These are phyloP conservation scores for Cuculus canorus DNA, from an alignment of 2,797 vertebrate species.

Conservation along the genomic window DNA sequence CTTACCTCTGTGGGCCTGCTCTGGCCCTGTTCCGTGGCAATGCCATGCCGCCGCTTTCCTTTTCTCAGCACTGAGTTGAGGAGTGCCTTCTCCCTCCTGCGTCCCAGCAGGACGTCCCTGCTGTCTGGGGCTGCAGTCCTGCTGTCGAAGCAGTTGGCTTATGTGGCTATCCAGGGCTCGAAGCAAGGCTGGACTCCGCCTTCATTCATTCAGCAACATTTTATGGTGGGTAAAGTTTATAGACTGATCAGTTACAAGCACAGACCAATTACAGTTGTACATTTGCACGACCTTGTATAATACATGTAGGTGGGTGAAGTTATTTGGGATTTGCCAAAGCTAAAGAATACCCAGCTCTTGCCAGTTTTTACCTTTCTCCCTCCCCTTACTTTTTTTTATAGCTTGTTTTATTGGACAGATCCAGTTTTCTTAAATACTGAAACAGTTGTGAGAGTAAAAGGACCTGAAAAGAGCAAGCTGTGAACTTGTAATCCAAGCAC, in stretches of 20 bases:
- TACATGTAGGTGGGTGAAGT: neutral
- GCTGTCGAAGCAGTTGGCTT: neutral
- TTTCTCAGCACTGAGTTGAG: neutral
- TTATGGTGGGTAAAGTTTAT: neutral
- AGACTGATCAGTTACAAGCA: neutral
- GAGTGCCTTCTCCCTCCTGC: neutral
- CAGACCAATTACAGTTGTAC: rapidly evolving
- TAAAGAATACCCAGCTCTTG: neutral
- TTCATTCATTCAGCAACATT: neutral
- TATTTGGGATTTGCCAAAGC: neutral
- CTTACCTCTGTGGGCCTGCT: neutral
- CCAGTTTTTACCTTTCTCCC: neutral
- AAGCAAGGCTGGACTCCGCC: neutral
- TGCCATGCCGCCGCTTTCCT: neutral
- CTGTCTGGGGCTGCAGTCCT: neutral
- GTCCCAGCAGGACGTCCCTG: neutral
- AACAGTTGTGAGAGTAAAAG: neutral
- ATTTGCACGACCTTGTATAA: neutral
- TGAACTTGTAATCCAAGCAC: neutral
- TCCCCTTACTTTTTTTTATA: neutral
- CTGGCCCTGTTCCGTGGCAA: neutral
- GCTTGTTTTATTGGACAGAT: neutral
- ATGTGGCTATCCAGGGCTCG: neutral
- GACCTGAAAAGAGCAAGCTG: neutral
- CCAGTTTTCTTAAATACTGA: neutral